Evolutionary conservation across 2,797 vertebrate species (phyloP).

Genomic region (Agapornis canus): DNA sequence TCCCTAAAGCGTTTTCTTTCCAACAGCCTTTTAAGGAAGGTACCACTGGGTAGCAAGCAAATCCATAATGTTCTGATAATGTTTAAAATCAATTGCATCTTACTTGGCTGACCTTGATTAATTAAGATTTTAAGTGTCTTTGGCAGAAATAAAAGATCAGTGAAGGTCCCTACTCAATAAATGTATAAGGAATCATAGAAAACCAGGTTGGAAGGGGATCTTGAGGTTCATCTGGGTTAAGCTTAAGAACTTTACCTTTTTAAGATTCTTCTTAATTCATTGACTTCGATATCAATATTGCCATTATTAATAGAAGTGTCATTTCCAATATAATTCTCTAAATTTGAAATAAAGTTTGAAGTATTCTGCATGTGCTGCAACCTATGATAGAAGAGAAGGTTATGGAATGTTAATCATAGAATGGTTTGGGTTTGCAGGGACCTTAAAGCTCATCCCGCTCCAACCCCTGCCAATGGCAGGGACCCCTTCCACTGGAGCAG

Average conservation of each 20-base stretch:
- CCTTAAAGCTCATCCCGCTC: not conserved
- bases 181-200: not conserved
- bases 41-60: not conserved
- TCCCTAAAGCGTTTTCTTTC: conserved; percentile 5
- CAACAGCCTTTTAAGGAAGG: not conserved
- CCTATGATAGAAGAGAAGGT: not conserved
- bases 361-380: not conserved
- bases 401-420: not conserved
- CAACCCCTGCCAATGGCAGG: not conserved
- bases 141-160: not conserved
- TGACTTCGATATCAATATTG: not conserved
- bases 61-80: not conserved
- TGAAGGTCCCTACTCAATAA: not conserved
- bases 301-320: not conserved
- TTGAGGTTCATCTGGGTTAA: not conserved
- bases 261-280: not conserved
- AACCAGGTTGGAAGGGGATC: not conserved
- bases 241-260: not conserved
- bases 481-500: not conserved
- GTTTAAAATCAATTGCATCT: not conserved
- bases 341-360: not conserved
- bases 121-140: not conserved
- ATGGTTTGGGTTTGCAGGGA: not conserved
- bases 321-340: not conserved
- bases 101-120: not conserved